These are phyloP conservation scores for Sebastes schlegelii DNA, from an alignment of 2,113 vertebrate species.

Conservation along the genomic window DNA sequence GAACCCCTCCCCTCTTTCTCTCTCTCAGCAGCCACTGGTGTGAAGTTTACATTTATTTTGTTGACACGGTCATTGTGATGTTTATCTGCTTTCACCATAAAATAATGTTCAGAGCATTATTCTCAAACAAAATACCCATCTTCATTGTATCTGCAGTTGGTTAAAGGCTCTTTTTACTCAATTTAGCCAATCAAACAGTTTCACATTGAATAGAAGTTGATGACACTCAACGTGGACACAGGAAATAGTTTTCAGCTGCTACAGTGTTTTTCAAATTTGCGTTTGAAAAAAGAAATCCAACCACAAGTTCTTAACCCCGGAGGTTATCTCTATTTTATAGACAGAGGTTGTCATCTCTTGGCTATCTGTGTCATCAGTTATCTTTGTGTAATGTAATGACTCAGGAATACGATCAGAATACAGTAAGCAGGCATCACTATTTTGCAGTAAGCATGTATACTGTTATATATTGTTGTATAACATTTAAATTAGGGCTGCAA, in stretches of 20 bases:
- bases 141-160: background rate
- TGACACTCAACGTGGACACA: background rate
- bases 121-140: background rate
- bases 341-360: background rate
- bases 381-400: background rate
- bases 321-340: background rate
- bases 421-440: background rate
- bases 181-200: background rate
- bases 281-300: background rate
- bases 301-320: background rate
- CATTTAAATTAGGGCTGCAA: background rate
- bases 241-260: background rate
- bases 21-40: constrained; percentile 21
- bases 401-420: background rate
- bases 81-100: constrained; percentile 24
- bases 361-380: background rate
- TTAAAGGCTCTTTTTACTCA: background rate
- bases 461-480: background rate
- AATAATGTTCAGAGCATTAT: background rate
- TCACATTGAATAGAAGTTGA: background rate
- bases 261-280: background rate
- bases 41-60: constrained; percentile 55
- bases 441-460: background rate
- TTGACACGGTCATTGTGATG: constrained; percentile 32
- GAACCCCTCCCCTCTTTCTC: constrained; percentile 26